Evolutionary conservation across 2,797 vertebrate species (phyloP).

Genomic region (Periophthalmus magnuspinnatus): DNA sequence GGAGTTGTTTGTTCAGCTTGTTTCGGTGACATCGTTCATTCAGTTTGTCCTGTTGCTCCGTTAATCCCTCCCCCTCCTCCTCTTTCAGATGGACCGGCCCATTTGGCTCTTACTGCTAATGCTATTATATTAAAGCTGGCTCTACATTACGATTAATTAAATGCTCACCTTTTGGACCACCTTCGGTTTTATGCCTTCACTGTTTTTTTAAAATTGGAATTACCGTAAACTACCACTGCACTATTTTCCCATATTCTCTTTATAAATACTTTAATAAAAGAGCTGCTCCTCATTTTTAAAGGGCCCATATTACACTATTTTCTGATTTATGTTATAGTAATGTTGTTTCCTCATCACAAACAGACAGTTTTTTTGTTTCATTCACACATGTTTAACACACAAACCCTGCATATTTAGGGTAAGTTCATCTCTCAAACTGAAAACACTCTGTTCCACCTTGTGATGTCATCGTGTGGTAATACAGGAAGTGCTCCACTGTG

Average conservation of each 20-base stretch:
- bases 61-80: conserved; percentile 44
- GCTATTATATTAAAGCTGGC: neutral
- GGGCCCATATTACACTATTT: no score
- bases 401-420: no score
- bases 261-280: no score
- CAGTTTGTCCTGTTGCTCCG: conserved; percentile 42
- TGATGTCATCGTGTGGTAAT: no score
- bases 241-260: neutral
- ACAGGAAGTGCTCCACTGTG: no score
- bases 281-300: no score
- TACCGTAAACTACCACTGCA: neutral
- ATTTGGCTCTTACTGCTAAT: conserved; percentile 19
- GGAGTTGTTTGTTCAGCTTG: conserved; percentile 70
- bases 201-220: neutral
- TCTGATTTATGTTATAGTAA: no score
- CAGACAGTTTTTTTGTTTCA: no score
- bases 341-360: no score
- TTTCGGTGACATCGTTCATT: conserved; percentile 47
- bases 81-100: conserved; percentile 48
- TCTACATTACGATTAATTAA: neutral
- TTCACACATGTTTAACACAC: no score
- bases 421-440: no score
- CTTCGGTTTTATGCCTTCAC: neutral
- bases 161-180: neutral
- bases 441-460: no score